Conservation (phyloP, 2,888 invertebrate species). For the Xylota sylvarum region DNA sequence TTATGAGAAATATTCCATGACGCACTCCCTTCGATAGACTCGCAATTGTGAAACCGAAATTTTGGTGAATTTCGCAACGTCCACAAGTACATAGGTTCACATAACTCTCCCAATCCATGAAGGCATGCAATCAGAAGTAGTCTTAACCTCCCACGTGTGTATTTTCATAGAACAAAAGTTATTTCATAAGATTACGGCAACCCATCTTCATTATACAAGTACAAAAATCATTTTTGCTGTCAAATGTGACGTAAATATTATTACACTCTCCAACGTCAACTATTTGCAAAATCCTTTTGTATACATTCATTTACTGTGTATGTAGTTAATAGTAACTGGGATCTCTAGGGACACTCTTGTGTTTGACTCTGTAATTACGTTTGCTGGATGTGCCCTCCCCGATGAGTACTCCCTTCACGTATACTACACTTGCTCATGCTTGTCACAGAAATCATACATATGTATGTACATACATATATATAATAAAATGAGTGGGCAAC, state of each 20-base stretch:
- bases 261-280: slow-evolving; percentile 25
- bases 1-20: neutral
- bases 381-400: slow-evolving; percentile 30
- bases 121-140: neutral
- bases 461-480: too few species aligned
- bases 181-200: slow-evolving; percentile 13
- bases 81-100: neutral
- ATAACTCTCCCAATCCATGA: neutral
- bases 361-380: slow-evolving; percentile 49
- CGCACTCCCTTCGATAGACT: neutral
- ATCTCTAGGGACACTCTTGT: slow-evolving; percentile 24
- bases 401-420: slow-evolving; percentile 16
- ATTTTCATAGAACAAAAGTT: slow-evolving; percentile 3
- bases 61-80: neutral
- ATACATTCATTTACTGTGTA: too few species aligned
- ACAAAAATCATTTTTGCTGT: slow-evolving; percentile 36
- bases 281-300: slow-evolving; percentile 39
- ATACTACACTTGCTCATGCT: neutral
- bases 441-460: neutral
- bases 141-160: slow-evolving; percentile 1
- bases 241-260: slow-evolving; percentile 46
- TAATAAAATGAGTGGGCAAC: slow-evolving; percentile 14
- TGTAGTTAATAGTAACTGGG: slow-evolving; percentile 23
- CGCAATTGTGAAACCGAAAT: neutral
- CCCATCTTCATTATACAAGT: neutral